Evolutionary conservation across 2,888 invertebrate genomes (phyloP).

Genomic region (Tortricodes alternella): DNA sequence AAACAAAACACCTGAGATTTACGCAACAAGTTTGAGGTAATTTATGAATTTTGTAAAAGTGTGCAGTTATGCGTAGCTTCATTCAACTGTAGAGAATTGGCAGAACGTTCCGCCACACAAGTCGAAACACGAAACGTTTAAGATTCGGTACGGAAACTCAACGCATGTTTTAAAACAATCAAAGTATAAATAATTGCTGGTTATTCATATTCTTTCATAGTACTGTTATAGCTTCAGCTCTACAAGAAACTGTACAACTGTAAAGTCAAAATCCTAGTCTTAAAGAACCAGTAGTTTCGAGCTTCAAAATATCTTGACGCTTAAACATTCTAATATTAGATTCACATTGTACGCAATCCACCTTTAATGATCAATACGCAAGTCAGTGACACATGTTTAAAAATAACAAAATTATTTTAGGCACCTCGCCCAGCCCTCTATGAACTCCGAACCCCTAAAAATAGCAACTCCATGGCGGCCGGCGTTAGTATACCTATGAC

Average conservation of each 20-base stretch:
- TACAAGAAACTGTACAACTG: no score
- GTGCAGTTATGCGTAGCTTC: background rate
- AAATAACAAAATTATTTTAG: background rate
- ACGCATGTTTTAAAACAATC: background rate
- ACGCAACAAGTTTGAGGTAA: no score
- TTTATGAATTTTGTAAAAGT: no score
- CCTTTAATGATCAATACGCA: background rate
- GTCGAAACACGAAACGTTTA: background rate
- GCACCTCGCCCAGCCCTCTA: background rate
- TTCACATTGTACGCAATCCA: no score
- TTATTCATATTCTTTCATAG: no score
- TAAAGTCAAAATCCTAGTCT: no score
- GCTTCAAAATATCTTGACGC: no score
- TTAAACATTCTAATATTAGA: no score
- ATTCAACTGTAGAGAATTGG: background rate
- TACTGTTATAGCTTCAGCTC: no score
- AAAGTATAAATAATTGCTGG: no score
- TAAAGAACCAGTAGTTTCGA: no score
- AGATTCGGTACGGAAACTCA: background rate
- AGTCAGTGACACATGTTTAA: background rate
- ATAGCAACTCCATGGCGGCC: background rate
- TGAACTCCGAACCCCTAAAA: slow-evolving; percentile 1
- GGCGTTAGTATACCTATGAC: background rate
- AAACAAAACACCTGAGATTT: no score
- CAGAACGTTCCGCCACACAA: background rate